Conservation (phyloP, 35 echinoderm and acorn worm genomes). For the Heliocidaris erythrogramma region DNA sequence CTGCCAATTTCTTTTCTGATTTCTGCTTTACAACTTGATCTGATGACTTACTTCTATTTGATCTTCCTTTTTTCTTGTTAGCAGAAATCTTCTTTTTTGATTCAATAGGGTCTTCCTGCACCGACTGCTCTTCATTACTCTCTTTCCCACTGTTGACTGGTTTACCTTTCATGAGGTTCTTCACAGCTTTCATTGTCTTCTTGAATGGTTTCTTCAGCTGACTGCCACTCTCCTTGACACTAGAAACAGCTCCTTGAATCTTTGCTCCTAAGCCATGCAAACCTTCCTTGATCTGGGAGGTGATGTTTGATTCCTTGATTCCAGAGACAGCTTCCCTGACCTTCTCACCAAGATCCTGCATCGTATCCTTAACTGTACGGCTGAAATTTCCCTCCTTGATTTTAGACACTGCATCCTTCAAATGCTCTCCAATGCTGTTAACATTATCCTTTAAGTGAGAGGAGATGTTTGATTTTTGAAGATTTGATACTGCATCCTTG, state of each 20-base stretch:
- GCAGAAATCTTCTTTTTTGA: background rate
- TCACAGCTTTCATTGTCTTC: conserved; percentile 9
- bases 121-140: background rate
- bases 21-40: background rate
- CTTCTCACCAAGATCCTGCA: background rate
- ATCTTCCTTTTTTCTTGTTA: background rate
- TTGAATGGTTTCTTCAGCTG: conserved; percentile 19
- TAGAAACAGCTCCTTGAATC: conserved; percentile 32
- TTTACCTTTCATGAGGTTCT: background rate
- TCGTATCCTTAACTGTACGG: background rate
- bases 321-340: background rate
- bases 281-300: conserved; percentile 38
- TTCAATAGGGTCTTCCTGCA: background rate
- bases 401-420: background rate
- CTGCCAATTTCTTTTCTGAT: background rate
- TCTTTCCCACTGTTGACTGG: background rate
- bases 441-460: conserved; percentile 14
- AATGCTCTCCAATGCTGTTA: conserved; percentile 13
- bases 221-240: background rate
- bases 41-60: background rate
- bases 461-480: conserved; percentile 32
- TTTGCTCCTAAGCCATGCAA: background rate
- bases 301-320: conserved; percentile 11
- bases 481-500: conserved; percentile 28
- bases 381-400: conserved; percentile 6